Evolutionary conservation across 2,113 vertebrate genomes (phyloP), one percentile per base, ranked within the genome.

Genomic region (Percopsis transmontana): DNA sequence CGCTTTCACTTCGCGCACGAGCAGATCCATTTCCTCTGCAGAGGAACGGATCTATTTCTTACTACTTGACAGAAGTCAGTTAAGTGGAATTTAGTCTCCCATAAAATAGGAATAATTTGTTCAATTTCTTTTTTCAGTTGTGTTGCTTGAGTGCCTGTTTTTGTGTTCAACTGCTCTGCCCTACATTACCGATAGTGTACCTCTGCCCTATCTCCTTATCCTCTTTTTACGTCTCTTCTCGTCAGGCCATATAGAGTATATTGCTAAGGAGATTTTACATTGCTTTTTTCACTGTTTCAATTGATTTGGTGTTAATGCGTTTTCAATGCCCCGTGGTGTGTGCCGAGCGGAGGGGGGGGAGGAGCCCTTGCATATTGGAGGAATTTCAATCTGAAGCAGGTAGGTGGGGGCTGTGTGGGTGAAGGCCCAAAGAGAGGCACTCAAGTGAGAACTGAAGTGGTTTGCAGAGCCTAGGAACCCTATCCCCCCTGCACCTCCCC

Each of bases 281-380:
- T 79, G 13, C 72, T 83, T 97, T 97, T 96, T 96, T 94, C 94
- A 95, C 95, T 93, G 93, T 96, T 96, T 95, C 90, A 94, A 98
- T 98, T 97, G 96, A 97, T 98, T 91, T 96, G 95, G 94, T 93
- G 95, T 96, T 98, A 99, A 99, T 99, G 95, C 94, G 94, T 97
- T 97, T 98, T 98, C 95, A 98, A 98, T 97, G 96, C 96, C 94
- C 95, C 95, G 96, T 72, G 89, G 95, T 97, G 96, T 98, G 89
- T 88, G 90, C 82, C 74, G 85, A 85, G 85, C 77, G 19, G 68
- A 65, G 79, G 76, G 68, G 72, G 69, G 48, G 65, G 67, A 50
- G 79, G 76, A 33, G 66, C 15, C 93, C 95, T 94, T 91, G 94
- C 94, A 8, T 91, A 97, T 94, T 96, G 92, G 92, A 94, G 88